These are phyloP conservation scores for Dysmachus trigonus DNA, from an alignment of 2,888 invertebrate species.

Conservation along the genomic window DNA sequence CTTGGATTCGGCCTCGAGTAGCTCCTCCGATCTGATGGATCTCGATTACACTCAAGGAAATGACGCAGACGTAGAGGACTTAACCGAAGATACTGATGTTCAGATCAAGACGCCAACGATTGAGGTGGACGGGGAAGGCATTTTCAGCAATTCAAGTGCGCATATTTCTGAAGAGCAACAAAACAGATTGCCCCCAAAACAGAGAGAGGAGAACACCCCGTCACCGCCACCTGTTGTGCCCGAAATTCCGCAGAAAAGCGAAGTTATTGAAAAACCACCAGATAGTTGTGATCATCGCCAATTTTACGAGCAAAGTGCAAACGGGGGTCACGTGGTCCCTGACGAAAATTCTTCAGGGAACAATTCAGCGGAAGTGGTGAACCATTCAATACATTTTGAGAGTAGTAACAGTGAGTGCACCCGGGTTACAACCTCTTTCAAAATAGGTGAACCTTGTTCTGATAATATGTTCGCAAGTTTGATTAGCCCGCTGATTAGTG, in stretches of 20 bases:
- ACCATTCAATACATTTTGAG: neutral
- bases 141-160: neutral
- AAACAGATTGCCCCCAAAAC: neutral
- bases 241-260: neutral
- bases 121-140: conserved; percentile 50
- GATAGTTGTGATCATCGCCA: conserved; percentile 17
- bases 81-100: conserved; percentile 61
- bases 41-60: conserved; percentile 65
- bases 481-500: conserved; percentile 35
- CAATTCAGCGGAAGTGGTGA: neutral
- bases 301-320: conserved; percentile 34
- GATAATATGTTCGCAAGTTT: conserved; percentile 47
- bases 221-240: conserved; percentile 18
- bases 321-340: neutral
- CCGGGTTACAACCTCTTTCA: conserved; percentile 38
- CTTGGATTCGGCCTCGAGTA: conserved; percentile 74
- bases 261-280: conserved; percentile 15
- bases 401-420: neutral
- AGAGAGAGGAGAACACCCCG: neutral
- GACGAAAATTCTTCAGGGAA: neutral
- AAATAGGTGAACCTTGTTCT: conserved; percentile 48
- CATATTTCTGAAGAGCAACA: neutral
- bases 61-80: conserved; percentile 64
- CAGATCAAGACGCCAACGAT: conserved; percentile 55
- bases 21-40: conserved; percentile 70